Conservation (phyloP, 2,113 vertebrate genomes). For the Oncorhynchus kisutch region DNA sequence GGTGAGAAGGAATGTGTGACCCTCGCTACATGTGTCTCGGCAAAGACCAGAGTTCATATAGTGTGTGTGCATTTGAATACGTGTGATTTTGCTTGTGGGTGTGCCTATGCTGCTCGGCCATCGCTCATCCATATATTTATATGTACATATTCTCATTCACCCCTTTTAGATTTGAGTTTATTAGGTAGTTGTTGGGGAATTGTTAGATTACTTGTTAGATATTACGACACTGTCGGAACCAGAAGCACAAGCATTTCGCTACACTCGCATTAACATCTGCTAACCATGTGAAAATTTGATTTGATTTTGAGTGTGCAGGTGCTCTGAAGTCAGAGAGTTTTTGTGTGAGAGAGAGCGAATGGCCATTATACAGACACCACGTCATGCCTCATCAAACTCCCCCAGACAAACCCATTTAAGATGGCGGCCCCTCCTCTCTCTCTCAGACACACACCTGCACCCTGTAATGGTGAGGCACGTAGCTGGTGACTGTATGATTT, state of each 20-base stretch:
- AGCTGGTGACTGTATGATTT: neutral
- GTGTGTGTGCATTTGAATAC: neutral
- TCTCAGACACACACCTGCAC: constrained; percentile 7
- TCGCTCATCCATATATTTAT: too few relatives aligned
- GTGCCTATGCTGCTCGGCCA: neutral
- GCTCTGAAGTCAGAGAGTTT: neutral
- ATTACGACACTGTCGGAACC: too few relatives aligned
- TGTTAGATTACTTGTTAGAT: too few relatives aligned
- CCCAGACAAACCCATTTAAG: constrained; percentile 2
- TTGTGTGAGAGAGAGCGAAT: neutral
- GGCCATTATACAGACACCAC: neutral
- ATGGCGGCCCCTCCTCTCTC: neutral
- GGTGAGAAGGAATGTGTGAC: neutral
- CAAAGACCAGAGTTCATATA: neutral
- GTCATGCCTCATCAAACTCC: constrained; percentile 13
- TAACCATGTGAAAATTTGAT: too few relatives aligned
- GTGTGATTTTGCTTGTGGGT: neutral
- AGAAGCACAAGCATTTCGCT: too few relatives aligned
- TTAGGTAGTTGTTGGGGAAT: too few relatives aligned
- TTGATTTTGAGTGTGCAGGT: too few relatives aligned
- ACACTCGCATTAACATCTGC: too few relatives aligned
- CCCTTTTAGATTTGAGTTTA: too few relatives aligned
- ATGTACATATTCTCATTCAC: too few relatives aligned
- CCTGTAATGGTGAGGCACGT: neutral
- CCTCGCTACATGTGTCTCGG: neutral